Percentiles rank a stretch among this genome's conserved stretches.
Conservation (phyloP, 2,113 vertebrate genomes). For the Dasyprocta punctata region DNA sequence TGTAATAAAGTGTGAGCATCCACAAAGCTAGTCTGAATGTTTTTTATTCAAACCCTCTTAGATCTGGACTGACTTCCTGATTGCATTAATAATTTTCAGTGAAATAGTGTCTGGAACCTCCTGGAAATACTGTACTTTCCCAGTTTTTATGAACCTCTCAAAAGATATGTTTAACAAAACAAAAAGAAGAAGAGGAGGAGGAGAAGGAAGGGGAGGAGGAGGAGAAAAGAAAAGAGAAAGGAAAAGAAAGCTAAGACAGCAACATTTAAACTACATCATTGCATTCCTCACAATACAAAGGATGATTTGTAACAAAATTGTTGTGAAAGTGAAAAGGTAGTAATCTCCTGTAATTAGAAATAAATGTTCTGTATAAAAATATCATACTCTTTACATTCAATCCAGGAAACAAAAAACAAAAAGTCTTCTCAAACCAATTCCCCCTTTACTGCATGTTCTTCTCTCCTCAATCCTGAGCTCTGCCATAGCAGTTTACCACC, state of each 20-base stretch:
- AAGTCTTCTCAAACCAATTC: background rate
- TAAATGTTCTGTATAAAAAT: slow-evolving; percentile 28
- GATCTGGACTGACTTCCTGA: background rate
- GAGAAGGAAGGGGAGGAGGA: too few relatives aligned
- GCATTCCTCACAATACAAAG: background rate
- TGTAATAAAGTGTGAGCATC: background rate
- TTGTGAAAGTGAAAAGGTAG: background rate
- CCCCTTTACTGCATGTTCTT: background rate
- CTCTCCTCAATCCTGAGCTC: background rate
- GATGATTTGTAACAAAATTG: background rate
- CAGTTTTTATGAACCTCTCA: background rate
- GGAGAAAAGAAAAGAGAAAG: background rate
- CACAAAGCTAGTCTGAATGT: background rate
- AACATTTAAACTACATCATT: background rate
- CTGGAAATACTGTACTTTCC: background rate
- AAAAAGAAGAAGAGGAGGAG: too few relatives aligned
- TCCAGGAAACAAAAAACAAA: background rate
- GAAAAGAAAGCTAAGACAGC: background rate
- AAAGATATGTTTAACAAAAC: background rate
- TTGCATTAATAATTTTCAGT: background rate
- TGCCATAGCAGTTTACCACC: background rate
- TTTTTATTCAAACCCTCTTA: background rate
- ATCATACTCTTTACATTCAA: background rate
- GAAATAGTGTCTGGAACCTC: background rate
- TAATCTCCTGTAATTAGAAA: background rate